Base-by-base conservation (phyloP, 2,888 invertebrate species). In the Macropis europaea region DNA sequence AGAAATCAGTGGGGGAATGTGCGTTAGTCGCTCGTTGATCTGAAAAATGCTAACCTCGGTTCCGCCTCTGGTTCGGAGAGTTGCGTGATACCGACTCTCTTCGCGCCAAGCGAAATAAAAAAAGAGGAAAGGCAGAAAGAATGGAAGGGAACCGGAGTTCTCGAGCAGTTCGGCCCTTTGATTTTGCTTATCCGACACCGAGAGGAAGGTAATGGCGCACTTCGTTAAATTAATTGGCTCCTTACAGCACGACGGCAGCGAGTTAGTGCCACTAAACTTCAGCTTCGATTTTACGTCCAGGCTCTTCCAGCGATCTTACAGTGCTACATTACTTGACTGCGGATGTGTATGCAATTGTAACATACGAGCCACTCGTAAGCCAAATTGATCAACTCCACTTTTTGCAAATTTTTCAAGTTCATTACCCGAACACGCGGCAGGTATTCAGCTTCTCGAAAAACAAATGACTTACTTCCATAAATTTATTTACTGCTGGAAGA, bases 151-250 rank as follows among this genome's bases (percentile, higher is more conserved):
- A 59, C 53, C 26, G 50, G 45, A 54, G 48, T 66, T 66, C 64
- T 67, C 61, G 63, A 74, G 67, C 73, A 74, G 70, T 72, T 77
- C 61, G 69, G 64, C 43, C 68, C 76, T 74, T 78, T 80, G 74
- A 80, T 76, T 82, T 76, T 74, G 77, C 76, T 81, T 79, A 74
- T 82, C 77, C 79, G 67, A 78, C 82, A 82, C 81, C 69, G 43
- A 68, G 74, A 74, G 73, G 59, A 72, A 79, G 76, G 72, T 81
- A 80, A 84, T 81, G 81, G 81, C 71, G 75, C 77, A 83, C 82
- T 83, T 83, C 80, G 82, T 83, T 82, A 84, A 81, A 82, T 83
- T 83, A 82, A 84, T 83, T 81, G 81, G 80, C 75, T 78, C 69
- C 73, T 77, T 67, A 70, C 66, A 57, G 67, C 70, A 59, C 73